These are phyloP conservation scores for Drosophila seguyi DNA, from an alignment of 1,140 invertebrate species.

Conservation along the genomic window DNA sequence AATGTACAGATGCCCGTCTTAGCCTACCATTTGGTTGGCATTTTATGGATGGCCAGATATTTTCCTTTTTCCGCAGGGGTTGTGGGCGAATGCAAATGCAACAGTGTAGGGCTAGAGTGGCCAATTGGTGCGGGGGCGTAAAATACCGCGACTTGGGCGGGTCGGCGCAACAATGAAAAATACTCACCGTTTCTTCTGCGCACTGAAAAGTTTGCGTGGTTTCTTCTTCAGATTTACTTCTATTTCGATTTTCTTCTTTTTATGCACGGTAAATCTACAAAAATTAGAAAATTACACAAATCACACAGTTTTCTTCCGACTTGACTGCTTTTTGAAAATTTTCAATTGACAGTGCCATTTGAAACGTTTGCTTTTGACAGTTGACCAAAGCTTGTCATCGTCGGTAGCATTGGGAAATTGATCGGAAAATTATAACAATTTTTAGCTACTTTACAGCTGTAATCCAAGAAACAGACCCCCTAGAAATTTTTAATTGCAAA, in stretches of 20 bases:
- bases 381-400: background rate
- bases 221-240: background rate
- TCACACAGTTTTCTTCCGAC: background rate
- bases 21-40: constrained; percentile 71
- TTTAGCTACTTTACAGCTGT: too few species aligned
- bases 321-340: too few species aligned
- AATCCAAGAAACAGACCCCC: too few species aligned
- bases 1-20: constrained; percentile 37
- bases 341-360: background rate
- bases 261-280: background rate
- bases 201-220: background rate
- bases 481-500: too few species aligned
- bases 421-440: background rate
- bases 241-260: background rate
- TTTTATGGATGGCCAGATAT: constrained; percentile 36
- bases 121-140: background rate
- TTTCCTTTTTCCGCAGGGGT: constrained; percentile 33
- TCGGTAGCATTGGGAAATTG: background rate
- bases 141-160: constrained; percentile 19
- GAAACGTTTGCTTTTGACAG: background rate
- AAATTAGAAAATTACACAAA: background rate
- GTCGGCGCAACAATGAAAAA: constrained; percentile 8
- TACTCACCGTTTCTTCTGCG: background rate
- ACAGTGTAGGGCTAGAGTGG: constrained; percentile 52
- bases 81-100: constrained; percentile 63